Evolutionary conservation across 2,888 invertebrate genomes (phyloP).

Genomic region (Therioaphis trifolii): DNA sequence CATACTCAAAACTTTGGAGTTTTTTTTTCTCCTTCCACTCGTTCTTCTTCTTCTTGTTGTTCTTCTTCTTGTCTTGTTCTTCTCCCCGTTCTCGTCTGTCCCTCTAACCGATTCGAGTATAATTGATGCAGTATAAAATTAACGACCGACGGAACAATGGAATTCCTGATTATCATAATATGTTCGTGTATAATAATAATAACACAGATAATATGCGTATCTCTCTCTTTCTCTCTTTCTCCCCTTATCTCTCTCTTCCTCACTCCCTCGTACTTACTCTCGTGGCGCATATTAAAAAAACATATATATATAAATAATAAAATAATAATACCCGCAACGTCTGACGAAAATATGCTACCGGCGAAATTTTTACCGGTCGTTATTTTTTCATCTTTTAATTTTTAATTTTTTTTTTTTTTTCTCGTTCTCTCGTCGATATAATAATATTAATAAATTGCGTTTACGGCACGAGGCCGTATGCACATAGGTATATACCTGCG

Average conservation of each 20-base stretch:
- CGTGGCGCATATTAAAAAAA: neutral
- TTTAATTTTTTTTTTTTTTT: slow-evolving; percentile 16
- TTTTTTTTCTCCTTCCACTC: slow-evolving; percentile 38
- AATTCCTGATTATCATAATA: slow-evolving; percentile 44
- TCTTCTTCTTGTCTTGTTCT: too few relatives aligned
- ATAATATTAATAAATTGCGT: neutral
- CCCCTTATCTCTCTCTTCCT: neutral
- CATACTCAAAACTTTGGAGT: slow-evolving; percentile 35
- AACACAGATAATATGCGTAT: neutral
- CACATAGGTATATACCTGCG: neutral
- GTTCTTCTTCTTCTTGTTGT: too few relatives aligned
- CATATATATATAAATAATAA: neutral
- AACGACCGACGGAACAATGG: slow-evolving; percentile 49
- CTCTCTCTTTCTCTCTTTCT: neutral
- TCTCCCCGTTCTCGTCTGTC: too few relatives aligned
- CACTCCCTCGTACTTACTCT: neutral
- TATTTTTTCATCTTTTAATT: neutral
- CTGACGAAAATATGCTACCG: neutral
- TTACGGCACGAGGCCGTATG: too few relatives aligned
- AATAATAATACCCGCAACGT: neutral
- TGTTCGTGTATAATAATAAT: slow-evolving; percentile 33
- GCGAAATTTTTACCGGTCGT: slow-evolving; percentile 12
- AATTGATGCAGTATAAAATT: slow-evolving; percentile 58
- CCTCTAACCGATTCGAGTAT: slow-evolving; percentile 2
- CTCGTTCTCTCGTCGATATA: neutral